Evolutionary conservation across 2,888 invertebrate species (phyloP), one percentile per base, ranked within the genome.

Genomic region (Cordilura impudica): DNA sequence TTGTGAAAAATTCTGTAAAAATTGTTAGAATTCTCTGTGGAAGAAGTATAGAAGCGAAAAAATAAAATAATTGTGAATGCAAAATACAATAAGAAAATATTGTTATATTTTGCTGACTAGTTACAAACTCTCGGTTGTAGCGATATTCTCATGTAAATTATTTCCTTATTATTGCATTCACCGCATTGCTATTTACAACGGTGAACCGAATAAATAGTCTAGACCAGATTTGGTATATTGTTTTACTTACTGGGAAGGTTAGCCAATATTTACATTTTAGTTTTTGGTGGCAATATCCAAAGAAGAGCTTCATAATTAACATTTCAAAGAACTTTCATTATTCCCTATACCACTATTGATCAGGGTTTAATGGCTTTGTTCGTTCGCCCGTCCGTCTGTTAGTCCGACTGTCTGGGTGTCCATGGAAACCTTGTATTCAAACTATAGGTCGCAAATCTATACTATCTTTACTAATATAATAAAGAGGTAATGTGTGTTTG

Each of bases 21-120:
- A 88, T 81, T 23, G 86, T 85, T 31, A 88, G 86, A 70, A 87
- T 88, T n/a, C 88, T 88, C 88, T 88, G 69, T 7, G 49, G 72
- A 58, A 14, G 12, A n/a, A 26, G 26, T 26, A 3, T 4, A 6
- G 26, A 3, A 26, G 6, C 6, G 6, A 6, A 26, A 26, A 26
- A 26, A 26, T 4, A 26, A 26, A 26, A 26, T 26, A 26, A 26
- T 26, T 26, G 3, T 39, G n/a, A 39, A 39, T 39, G 12, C n/a
- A n/a, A n/a, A 39, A 8, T 12, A 39, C 12, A 26, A 26, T 6
- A 26, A 39, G 35, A n/a, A 39, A 39, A 12, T 8, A 31, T n/a
- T 39, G n/a, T 10, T n/a, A 39, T n/a, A n/a, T 10, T 31, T 31
- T 31, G 31, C 31, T 31, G 8, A 10, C 31, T 10, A 31, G 2